A percentile compares a stretch with the other conserved stretches of the same genome.
Evolutionary conservation across 1,140 invertebrate genomes (phyloP).

Genomic region (Dreissena polymorpha): DNA sequence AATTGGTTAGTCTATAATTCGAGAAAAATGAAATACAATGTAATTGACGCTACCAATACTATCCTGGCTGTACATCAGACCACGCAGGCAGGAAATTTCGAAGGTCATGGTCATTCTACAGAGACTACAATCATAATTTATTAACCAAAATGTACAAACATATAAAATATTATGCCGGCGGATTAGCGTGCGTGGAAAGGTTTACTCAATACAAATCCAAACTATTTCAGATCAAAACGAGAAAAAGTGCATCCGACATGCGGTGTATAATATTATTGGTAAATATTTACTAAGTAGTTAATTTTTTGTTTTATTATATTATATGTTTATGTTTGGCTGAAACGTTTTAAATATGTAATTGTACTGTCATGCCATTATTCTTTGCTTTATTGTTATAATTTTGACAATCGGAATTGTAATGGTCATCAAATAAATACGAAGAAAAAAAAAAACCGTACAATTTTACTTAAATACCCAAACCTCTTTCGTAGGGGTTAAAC

Average conservation of each 20-base stretch:
- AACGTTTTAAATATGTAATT: neutral
- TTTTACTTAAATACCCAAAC: too few relatives aligned
- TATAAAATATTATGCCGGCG: too few relatives aligned
- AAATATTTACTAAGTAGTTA: neutral
- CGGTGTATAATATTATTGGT: conserved; percentile 5
- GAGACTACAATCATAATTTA: too few relatives aligned
- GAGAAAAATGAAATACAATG: conserved; percentile 46
- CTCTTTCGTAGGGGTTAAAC: too few relatives aligned
- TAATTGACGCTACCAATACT: conserved; percentile 65
- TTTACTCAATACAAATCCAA: conserved; percentile 14
- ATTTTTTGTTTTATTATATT: neutral
- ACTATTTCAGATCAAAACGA: conserved; percentile 1
- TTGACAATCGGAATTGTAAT: too few relatives aligned
- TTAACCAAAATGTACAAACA: too few relatives aligned
- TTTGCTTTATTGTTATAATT: too few relatives aligned
- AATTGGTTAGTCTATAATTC: conserved; percentile 68
- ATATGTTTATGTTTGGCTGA: neutral
- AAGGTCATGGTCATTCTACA: conserved; percentile 53
- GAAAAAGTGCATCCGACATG: conserved; percentile 22
- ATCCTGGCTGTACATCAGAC: conserved; percentile 68
- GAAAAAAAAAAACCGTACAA: too few relatives aligned
- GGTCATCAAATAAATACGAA: too few relatives aligned
- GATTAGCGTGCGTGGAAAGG: too few relatives aligned
- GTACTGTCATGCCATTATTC: neutral
- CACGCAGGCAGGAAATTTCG: conserved; percentile 63